Conservation (phyloP, 2,888 invertebrate genomes). For the Mellilla xanthometata region DNA sequence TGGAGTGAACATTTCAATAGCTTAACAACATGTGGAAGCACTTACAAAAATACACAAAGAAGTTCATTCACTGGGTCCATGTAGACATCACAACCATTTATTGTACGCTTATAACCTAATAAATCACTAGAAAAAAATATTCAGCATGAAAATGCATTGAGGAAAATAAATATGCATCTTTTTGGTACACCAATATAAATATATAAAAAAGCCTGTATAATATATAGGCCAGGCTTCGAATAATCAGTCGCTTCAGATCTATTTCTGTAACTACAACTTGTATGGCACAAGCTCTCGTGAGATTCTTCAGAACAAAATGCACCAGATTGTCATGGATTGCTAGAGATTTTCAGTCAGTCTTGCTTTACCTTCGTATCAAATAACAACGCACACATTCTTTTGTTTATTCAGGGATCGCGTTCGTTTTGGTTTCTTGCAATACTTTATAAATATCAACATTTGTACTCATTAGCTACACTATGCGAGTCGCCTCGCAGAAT, state of each 20-base stretch:
- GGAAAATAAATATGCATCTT: slow-evolving; percentile 13
- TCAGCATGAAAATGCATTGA: slow-evolving; percentile 25
- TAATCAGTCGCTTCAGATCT: slow-evolving; percentile 44
- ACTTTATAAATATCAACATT: slow-evolving; percentile 53
- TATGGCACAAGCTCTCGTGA: slow-evolving; percentile 52
- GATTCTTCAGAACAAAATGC: slow-evolving; percentile 52
- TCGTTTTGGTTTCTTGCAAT: slow-evolving; percentile 37
- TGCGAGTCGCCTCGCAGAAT: slow-evolving; percentile 12
- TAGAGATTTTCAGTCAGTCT: slow-evolving; percentile 63
- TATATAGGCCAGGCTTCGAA: slow-evolving; percentile 21
- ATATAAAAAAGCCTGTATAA: slow-evolving; percentile 26
- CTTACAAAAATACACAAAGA: slow-evolving; percentile 16
- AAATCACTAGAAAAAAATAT: slow-evolving; percentile 21
- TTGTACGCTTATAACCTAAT: slow-evolving; percentile 35
- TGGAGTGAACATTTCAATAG: slow-evolving; percentile 31
- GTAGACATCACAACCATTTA: slow-evolving; percentile 44
- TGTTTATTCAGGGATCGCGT: slow-evolving; percentile 19
- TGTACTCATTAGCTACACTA: slow-evolving; percentile 37
- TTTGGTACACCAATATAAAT: slow-evolving; percentile 9
- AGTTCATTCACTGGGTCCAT: slow-evolving; percentile 32
- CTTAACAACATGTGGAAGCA: slow-evolving; percentile 31
- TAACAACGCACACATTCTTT: slow-evolving; percentile 23
- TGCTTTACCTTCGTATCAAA: slow-evolving; percentile 40
- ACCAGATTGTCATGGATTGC: slow-evolving; percentile 52
- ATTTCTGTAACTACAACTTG: slow-evolving; percentile 23